Percentiles rank a stretch among this genome's conserved stretches.
Conservation (phyloP, 37 sponge, comb jelly and placozoan genomes). For the Beroe ovata region DNA sequence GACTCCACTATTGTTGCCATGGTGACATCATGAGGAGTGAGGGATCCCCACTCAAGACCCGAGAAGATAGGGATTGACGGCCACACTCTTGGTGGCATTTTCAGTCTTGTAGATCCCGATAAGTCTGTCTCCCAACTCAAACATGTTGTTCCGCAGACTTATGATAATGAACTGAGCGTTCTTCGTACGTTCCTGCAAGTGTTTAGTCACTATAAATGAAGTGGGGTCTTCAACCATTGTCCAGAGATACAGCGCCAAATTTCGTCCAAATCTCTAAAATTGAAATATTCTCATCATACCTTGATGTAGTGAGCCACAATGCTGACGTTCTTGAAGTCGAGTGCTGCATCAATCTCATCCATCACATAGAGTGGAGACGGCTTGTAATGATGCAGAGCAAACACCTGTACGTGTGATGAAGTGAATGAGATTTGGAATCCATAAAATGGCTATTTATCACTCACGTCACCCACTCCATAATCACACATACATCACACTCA, state of each 20-base stretch:
- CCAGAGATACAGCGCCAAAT: too few relatives aligned
- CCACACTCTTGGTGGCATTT: slow-evolving; percentile 83
- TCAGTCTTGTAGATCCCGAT: slow-evolving; percentile 96
- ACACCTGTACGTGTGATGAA: too few relatives aligned
- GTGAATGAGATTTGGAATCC: too few relatives aligned
- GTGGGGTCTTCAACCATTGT: too few relatives aligned
- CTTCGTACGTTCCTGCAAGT: slow-evolving; percentile 95
- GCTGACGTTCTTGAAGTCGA: slow-evolving; percentile 98
- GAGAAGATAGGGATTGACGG: slow-evolving; percentile 68
- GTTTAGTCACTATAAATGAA: too few relatives aligned
- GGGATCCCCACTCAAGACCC: too few relatives aligned
- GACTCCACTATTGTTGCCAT: too few relatives aligned
- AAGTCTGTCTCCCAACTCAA: slow-evolving; percentile 90
- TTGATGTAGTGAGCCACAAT: slow-evolving; percentile 98
- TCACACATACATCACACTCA: too few relatives aligned
- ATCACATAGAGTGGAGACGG: slow-evolving; percentile 97
- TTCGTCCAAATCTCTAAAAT: too few relatives aligned
- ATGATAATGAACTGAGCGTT: slow-evolving; percentile 99
- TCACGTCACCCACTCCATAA: too few relatives aligned
- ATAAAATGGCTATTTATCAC: too few relatives aligned
- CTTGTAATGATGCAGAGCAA: slow-evolving; percentile 99
- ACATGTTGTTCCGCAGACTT: slow-evolving; percentile 96
- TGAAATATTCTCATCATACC: slow-evolving; percentile 73
- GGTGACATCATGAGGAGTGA: too few relatives aligned
- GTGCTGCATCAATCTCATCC: slow-evolving; percentile 99